A percentile compares a stretch with the other conserved stretches of the same genome.
Conservation (phyloP, 1,140 invertebrate species). For the Drosophila mauritiana region DNA sequence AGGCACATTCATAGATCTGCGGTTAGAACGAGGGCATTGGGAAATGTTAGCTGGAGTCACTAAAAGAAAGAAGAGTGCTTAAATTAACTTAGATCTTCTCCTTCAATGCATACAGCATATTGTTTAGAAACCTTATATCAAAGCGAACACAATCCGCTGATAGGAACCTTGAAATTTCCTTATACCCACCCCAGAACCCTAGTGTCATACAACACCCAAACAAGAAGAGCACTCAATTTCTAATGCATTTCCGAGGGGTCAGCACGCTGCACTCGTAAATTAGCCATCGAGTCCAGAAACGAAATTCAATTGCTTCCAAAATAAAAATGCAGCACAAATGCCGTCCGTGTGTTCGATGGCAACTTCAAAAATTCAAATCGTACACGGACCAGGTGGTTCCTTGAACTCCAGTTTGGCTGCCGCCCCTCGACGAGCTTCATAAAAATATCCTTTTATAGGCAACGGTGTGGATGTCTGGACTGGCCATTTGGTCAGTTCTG, state of each 20-base stretch:
- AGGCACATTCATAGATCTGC: background rate
- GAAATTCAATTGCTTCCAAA: constrained; percentile 29
- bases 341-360: constrained; percentile 13
- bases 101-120: background rate
- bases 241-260: constrained; percentile 5
- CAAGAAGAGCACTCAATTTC: background rate
- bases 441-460: constrained; percentile 80
- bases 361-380: constrained; percentile 63
- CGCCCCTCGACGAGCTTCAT: constrained; percentile 46
- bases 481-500: constrained; percentile 56
- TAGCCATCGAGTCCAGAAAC: constrained; percentile 21
- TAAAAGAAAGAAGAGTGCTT: background rate
- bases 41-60: background rate
- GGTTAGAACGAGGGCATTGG: background rate
- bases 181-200: background rate
- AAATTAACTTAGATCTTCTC: background rate
- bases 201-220: background rate
- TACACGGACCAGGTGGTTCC: constrained; percentile 60
- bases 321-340: constrained; percentile 64
- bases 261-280: constrained; percentile 45
- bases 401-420: constrained; percentile 18
- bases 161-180: background rate
- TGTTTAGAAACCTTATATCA: background rate
- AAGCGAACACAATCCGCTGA: background rate
- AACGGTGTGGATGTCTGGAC: constrained; percentile 61